A percentile compares a stretch with the other conserved stretches of the same genome.
phyloP scores from a whole-genome alignment of 1,140 invertebrate genomes.

The Phthorimaea operculella region DNA sequence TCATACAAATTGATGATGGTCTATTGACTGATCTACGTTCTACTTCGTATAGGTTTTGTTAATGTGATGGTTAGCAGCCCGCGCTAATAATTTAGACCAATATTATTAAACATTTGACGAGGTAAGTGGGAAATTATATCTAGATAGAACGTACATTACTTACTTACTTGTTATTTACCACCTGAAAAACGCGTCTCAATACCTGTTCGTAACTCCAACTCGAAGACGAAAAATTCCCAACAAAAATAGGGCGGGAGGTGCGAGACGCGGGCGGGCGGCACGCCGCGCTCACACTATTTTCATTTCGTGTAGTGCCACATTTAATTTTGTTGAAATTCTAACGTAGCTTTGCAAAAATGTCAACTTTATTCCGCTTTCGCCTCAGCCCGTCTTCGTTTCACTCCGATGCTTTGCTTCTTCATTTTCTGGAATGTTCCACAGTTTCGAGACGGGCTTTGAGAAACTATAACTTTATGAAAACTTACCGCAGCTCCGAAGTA shows the following conservation, averaged over 20 bases:
- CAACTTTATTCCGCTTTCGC: slow-evolving; percentile 66
- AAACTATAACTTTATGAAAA: slow-evolving; percentile 65
- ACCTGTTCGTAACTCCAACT: no score
- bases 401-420: slow-evolving; percentile 58
- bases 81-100: no score
- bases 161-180: no score
- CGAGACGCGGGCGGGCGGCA: slow-evolving; percentile 13
- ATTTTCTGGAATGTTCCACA: slow-evolving; percentile 62
- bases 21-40: no score
- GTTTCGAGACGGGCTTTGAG: slow-evolving; percentile 62
- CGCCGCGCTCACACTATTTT: slow-evolving; percentile 50
- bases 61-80: no score
- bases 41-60: no score
- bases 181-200: no score
- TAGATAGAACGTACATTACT: no score
- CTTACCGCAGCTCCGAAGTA: slow-evolving; percentile 54
- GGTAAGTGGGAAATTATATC: no score
- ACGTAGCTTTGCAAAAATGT: slow-evolving; percentile 67
- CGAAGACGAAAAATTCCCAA: slow-evolving; percentile 27
- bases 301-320: slow-evolving; percentile 65
- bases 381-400: slow-evolving; percentile 60
- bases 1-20: no score
- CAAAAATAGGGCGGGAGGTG: slow-evolving; percentile 34
- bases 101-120: no score
- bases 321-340: slow-evolving; percentile 68